Conservation (phyloP, 2,888 invertebrate genomes). For the Drosophila acutilabella region DNA sequence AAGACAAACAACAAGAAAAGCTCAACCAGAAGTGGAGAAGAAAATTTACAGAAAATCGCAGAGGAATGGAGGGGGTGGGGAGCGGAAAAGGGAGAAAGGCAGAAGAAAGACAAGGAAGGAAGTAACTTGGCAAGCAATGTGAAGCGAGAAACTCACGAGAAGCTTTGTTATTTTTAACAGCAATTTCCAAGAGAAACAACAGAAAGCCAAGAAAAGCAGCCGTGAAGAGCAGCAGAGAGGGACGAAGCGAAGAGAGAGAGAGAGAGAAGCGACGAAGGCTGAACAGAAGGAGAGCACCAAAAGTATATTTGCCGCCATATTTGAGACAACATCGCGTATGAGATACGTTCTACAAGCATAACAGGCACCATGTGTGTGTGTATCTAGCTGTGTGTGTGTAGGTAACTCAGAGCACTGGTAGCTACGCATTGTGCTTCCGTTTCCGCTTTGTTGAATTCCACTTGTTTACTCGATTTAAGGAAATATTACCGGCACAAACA, state of each 20-base stretch:
- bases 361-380: constrained; percentile 13
- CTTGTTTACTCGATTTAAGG: constrained; percentile 82
- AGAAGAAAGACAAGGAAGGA: constrained; percentile 56
- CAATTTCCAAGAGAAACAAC: constrained; percentile 80
- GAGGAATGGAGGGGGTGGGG: background rate
- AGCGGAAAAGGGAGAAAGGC: constrained; percentile 50
- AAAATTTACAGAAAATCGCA: constrained; percentile 17
- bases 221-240: constrained; percentile 24
- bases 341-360: constrained; percentile 34
- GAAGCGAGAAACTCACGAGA: constrained; percentile 62
- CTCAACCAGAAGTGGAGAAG: constrained; percentile 20
- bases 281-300: constrained; percentile 58
- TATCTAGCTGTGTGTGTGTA: constrained; percentile 23
- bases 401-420: constrained; percentile 54
- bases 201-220: constrained; percentile 47
- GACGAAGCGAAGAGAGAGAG: background rate
- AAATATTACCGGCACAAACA: constrained; percentile 82
- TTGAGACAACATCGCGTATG: constrained; percentile 79
- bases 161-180: constrained; percentile 81
- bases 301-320: constrained; percentile 80
- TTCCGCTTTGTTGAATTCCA: constrained; percentile 82
- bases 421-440: constrained; percentile 81
- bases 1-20: constrained; percentile 66
- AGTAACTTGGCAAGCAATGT: constrained; percentile 69
- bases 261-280: constrained; percentile 27